Conservation (phyloP, 2,888 invertebrate species). For the Sesia bembeciformis region DNA sequence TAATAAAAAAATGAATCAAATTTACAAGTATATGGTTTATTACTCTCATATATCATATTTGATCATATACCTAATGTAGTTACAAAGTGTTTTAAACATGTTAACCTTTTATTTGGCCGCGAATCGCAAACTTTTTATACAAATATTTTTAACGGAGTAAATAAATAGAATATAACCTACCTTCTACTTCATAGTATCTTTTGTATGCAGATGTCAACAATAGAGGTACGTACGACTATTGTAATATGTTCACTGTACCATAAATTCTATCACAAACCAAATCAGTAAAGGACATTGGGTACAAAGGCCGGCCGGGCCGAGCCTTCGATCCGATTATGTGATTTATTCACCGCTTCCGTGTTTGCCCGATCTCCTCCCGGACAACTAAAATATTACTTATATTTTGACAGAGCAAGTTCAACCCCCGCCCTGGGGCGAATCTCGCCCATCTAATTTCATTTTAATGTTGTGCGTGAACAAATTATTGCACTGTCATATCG, state of each 20-base stretch:
- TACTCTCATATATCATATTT: not conserved
- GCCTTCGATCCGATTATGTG: slow-evolving; percentile 52
- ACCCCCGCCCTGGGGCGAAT: slow-evolving; percentile 42
- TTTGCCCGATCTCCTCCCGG: slow-evolving; percentile 29
- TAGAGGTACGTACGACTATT: too few species aligned
- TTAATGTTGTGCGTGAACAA: slow-evolving; percentile 67
- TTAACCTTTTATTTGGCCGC: too few species aligned
- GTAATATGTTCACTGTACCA: not conserved
- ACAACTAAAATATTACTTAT: slow-evolving; percentile 53
- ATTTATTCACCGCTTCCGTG: slow-evolving; percentile 50
- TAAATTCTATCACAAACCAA: not conserved
- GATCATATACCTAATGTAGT: not conserved
- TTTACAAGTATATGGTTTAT: not conserved
- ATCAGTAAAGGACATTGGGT: not conserved
- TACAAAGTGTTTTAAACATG: too few species aligned
- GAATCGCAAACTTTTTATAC: too few species aligned
- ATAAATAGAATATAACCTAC: not conserved
- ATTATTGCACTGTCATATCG: slow-evolving; percentile 66
- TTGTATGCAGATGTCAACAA: too few species aligned
- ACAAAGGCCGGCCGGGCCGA: not conserved
- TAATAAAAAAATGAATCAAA: not conserved
- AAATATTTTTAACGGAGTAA: not conserved
- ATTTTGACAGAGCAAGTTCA: slow-evolving; percentile 54
- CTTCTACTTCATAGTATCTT: too few species aligned
- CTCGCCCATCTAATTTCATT: slow-evolving; percentile 59